A percentile compares a stretch with the other conserved stretches of the same genome.
phyloP scores from a whole-genome alignment of 2,113 vertebrate species.

The Zosterops borbonicus region DNA sequence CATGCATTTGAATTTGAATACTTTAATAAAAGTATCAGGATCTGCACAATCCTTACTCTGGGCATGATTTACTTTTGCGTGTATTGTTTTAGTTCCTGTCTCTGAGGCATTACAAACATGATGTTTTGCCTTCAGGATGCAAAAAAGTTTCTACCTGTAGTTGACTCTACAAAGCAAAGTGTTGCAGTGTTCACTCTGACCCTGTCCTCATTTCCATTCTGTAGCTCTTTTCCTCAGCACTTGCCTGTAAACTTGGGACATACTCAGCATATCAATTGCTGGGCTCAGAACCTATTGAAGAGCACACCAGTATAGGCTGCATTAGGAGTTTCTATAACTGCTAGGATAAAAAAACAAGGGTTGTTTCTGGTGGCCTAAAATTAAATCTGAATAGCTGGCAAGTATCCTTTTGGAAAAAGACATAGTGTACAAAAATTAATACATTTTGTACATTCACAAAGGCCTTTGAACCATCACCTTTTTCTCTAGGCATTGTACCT shows the following conservation, averaged over 20 bases:
- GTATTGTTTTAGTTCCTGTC: not conserved
- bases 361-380: not conserved
- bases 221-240: not conserved
- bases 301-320: fast-evolving
- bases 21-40: not conserved
- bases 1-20: not conserved
- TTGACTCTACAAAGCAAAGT: not conserved
- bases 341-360: not conserved
- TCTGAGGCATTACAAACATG: not conserved
- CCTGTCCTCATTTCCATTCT: not conserved
- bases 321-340: not conserved
- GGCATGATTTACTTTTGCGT: not conserved
- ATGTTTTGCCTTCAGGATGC: not conserved
- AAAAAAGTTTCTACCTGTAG: not conserved
- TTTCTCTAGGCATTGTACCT: not conserved
- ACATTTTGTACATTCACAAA: not conserved
- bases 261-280: not conserved
- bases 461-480: not conserved
- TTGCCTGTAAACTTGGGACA: not conserved
- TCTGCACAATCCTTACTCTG: not conserved
- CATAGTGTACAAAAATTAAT: not conserved
- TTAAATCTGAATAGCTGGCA: not conserved
- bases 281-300: not conserved
- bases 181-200: not conserved
- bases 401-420: not conserved